Percentiles rank a stretch among this genome's conserved stretches.
phyloP scores from a whole-genome alignment of 2,888 invertebrate species.

The Entomobrya multifasciata region DNA sequence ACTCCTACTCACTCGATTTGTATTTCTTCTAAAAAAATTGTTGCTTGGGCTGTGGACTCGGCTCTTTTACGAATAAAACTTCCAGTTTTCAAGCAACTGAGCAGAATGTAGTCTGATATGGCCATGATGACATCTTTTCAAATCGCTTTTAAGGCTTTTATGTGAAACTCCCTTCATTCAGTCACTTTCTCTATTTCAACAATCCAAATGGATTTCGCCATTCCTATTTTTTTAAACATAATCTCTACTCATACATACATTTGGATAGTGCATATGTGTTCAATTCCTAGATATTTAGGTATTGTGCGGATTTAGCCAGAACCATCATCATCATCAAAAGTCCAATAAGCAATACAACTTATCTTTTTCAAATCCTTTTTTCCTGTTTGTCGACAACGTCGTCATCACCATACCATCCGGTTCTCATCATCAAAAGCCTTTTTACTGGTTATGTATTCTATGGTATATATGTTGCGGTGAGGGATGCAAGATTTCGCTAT shows the following conservation, averaged over 20 bases:
- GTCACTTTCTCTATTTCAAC: background rate
- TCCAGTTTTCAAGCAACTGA: no score
- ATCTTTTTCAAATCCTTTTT: background rate
- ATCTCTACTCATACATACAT: background rate
- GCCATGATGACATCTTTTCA: constrained; percentile 50
- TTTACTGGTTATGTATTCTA: no score
- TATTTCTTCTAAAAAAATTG: background rate
- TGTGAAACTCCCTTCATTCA: no score
- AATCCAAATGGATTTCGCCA: constrained; percentile 20
- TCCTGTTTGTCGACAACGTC: no score
- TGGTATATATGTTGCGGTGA: no score
- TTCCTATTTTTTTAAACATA: constrained; percentile 14
- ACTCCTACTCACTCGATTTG: constrained; percentile 42
- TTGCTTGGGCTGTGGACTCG: no score
- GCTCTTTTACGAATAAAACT: no score
- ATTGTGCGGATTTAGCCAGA: background rate
- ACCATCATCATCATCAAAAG: background rate
- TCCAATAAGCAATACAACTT: background rate
- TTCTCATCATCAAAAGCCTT: no score
- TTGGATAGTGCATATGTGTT: background rate
- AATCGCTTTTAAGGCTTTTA: constrained; percentile 14
- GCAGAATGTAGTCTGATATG: constrained; percentile 12
- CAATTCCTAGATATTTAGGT: background rate
- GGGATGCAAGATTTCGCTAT: no score
- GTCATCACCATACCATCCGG: no score